Evolutionary conservation across 2,113 vertebrate species (phyloP).

Genomic region (Phyllostomus hastatus): DNA sequence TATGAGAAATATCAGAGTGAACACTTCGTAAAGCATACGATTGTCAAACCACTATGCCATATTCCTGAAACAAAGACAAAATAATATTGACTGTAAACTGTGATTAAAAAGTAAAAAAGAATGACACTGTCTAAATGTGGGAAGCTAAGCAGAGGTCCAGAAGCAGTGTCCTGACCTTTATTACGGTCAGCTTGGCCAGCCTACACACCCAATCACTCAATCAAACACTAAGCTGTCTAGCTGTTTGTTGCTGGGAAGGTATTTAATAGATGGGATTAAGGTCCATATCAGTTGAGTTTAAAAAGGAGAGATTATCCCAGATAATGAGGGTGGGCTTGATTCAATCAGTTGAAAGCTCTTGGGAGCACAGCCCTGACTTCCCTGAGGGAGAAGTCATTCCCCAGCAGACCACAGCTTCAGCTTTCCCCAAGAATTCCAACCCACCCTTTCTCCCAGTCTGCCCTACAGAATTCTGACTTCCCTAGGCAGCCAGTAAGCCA

Average conservation of each 20-base stretch:
- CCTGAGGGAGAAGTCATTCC: neutral
- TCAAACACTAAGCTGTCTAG: neutral
- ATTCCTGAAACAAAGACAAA: neutral
- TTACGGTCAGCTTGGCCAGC: neutral
- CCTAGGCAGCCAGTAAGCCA: neutral
- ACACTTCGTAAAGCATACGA: neutral
- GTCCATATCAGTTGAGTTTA: neutral
- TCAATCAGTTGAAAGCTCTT: neutral
- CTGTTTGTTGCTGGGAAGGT: neutral
- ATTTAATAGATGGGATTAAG: neutral
- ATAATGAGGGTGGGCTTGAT: neutral
- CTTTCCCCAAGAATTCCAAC: neutral
- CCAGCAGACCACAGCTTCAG: fast-evolving
- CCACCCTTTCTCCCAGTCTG: neutral
- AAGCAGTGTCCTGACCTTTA: neutral
- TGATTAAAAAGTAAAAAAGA: neutral
- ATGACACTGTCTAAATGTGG: neutral
- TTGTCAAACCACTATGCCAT: neutral
- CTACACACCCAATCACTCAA: neutral
- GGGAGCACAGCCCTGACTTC: fast-evolving
- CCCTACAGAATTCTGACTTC: neutral
- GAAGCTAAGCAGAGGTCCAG: neutral
- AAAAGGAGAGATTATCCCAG: neutral
- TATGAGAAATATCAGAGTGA: neutral
- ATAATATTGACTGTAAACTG: neutral